A percentile compares a stretch with the other conserved stretches of the same genome.
These are phyloP conservation scores for Periplaneta americana DNA, from an alignment of 1,140 invertebrate genomes.

Conservation along the genomic window DNA sequence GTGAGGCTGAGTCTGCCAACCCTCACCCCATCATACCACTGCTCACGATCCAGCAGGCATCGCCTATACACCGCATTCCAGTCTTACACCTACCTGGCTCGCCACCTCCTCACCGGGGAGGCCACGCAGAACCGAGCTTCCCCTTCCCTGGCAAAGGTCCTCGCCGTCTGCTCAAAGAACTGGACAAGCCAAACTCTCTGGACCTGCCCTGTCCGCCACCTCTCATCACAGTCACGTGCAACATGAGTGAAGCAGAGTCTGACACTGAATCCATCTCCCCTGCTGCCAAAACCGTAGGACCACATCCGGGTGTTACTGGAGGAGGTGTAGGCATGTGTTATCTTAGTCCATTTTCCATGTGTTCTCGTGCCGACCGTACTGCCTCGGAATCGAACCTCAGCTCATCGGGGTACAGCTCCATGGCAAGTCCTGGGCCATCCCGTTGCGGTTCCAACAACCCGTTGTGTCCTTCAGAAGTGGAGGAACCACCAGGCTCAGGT, in stretches of 20 bases:
- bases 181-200: constrained; percentile 53
- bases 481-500: constrained; percentile 53
- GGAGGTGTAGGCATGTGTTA: constrained; percentile 56
- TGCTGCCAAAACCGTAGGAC: not conserved
- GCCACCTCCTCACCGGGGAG: constrained; percentile 46
- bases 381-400: constrained; percentile 75
- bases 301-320: not conserved
- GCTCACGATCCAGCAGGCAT: constrained; percentile 54
- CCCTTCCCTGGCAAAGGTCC: constrained; percentile 35
- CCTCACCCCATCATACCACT: constrained; percentile 47
- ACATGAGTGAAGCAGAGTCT: constrained; percentile 65
- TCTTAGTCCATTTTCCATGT: constrained; percentile 68
- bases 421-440: constrained; percentile 71
- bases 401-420: constrained; percentile 76
- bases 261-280: constrained; percentile 42
- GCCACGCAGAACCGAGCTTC: constrained; percentile 31
- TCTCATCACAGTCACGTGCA: constrained; percentile 66
- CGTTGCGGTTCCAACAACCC: constrained; percentile 72
- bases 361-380: constrained; percentile 56
- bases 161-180: constrained; percentile 40
- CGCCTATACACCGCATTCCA: constrained; percentile 42
- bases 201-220: constrained; percentile 60
- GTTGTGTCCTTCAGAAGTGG: constrained; percentile 61
- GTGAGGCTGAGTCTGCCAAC: not conserved
- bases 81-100: constrained; percentile 44